A percentile compares a stretch with the other conserved stretches of the same genome.
phyloP scores from a whole-genome alignment of 2,113 vertebrate species.

The Pedetes capensis region DNA sequence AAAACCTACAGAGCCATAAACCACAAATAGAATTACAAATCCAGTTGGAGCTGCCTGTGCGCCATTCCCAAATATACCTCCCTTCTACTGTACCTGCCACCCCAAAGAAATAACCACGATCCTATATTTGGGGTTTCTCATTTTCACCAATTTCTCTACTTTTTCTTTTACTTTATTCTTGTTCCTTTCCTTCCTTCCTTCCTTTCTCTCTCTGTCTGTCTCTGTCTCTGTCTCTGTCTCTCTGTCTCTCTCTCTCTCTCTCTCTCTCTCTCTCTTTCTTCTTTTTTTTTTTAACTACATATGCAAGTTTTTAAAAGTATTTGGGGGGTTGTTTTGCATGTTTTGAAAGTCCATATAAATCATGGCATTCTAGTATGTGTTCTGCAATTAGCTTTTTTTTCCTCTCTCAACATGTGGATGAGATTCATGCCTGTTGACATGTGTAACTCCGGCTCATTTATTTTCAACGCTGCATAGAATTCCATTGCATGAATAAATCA shows the following conservation, averaged over 20 bases:
- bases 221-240: background rate
- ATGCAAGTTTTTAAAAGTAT: background rate
- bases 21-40: background rate
- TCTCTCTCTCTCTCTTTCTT: too few relatives aligned
- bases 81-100: background rate
- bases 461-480: background rate
- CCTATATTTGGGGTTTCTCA: background rate
- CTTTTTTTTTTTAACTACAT: background rate
- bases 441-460: slow-evolving; percentile 2
- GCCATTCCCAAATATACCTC: background rate
- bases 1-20: background rate
- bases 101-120: background rate
- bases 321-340: background rate
- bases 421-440: background rate
- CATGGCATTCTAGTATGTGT: background rate
- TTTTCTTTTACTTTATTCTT: background rate
- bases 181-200: background rate
- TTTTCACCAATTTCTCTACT: background rate
- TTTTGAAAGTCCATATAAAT: slow-evolving; percentile 8
- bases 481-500: background rate
- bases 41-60: fast-evolving
- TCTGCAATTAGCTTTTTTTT: background rate
- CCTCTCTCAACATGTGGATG: background rate
- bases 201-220: background rate
- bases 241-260: background rate